Evolutionary conservation across 2,113 vertebrate species (phyloP).

Genomic region (Thalassoma bifasciatum): DNA sequence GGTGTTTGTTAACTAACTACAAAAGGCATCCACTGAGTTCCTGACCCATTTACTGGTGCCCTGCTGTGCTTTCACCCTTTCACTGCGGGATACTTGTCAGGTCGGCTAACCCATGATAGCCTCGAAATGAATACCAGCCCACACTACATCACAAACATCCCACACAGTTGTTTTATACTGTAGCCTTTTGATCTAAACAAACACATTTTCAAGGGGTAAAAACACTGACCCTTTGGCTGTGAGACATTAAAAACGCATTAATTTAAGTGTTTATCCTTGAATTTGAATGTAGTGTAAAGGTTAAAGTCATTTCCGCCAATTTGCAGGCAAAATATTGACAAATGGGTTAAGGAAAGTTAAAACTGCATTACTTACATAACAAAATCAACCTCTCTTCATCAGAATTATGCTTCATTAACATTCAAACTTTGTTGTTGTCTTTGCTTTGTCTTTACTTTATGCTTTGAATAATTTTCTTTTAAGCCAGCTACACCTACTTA

Average conservation of each 20-base stretch:
- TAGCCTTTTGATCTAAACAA: conserved; percentile 31
- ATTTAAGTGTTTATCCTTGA: too few species aligned
- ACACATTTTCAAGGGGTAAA: conserved; percentile 17
- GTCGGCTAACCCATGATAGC: conserved; percentile 37
- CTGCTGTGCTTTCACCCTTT: conserved; percentile 54
- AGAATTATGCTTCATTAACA: too few species aligned
- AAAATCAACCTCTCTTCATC: too few species aligned
- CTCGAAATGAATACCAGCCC: conserved; percentile 36
- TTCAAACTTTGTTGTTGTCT: too few species aligned
- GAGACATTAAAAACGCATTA: not conserved
- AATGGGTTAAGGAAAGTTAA: too few species aligned
- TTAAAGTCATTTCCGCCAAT: too few species aligned
- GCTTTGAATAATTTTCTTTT: too few species aligned
- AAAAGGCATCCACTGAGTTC: conserved; percentile 39
- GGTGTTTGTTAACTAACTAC: conserved; percentile 12
- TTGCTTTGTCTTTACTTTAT: too few species aligned
- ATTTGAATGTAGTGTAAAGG: too few species aligned
- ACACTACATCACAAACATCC: conserved; percentile 61
- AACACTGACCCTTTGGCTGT: conserved; percentile 2
- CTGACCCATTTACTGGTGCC: conserved; percentile 32
- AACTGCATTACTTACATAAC: too few species aligned
- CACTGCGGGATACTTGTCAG: conserved; percentile 53
- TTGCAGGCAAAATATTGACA: too few species aligned
- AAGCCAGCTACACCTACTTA: not conserved
- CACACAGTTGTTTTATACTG: conserved; percentile 32